phyloP scores from a whole-genome alignment of 2,113 vertebrate genomes.

The Oplegnathus fasciatus region DNA sequence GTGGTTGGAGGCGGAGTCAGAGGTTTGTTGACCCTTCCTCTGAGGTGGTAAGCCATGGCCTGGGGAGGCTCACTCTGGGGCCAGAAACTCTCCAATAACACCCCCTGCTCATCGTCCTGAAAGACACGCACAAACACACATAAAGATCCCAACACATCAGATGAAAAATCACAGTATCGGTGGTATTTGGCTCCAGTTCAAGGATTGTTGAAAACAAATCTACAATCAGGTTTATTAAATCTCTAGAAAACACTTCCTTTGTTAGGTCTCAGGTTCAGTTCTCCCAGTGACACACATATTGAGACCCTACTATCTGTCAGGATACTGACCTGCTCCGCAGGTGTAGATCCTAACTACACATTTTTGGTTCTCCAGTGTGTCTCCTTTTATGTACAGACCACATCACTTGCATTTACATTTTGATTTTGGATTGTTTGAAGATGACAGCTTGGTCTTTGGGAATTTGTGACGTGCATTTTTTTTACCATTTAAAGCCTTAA shows the following conservation, averaged over 20 bases:
- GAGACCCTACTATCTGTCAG: no score
- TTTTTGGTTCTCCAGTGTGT: no score
- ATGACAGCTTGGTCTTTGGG: no score
- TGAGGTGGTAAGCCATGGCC: conserved; percentile 82
- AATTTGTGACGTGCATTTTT: no score
- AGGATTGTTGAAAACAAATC: neutral
- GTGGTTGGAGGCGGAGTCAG: conserved; percentile 80
- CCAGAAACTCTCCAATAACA: conserved; percentile 88
- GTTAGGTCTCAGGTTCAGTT: neutral
- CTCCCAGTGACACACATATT: neutral
- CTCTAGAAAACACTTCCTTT: neutral
- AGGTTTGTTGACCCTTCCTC: conserved; percentile 83
- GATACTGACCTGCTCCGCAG: conserved; percentile 17
- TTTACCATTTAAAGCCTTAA: no score
- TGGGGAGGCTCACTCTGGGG: conserved; percentile 83
- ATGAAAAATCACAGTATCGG: no score
- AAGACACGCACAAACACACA: neutral
- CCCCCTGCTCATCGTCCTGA: conserved; percentile 84
- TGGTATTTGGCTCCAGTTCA: neutral
- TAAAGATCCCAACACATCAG: no score
- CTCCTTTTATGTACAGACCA: no score
- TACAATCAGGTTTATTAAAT: neutral
- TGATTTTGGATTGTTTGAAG: no score
- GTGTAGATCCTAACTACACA: neutral
- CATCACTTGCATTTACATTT: no score